phyloP scores from a whole-genome alignment of 2,888 invertebrate genomes.

The Coremacera marginata region DNA sequence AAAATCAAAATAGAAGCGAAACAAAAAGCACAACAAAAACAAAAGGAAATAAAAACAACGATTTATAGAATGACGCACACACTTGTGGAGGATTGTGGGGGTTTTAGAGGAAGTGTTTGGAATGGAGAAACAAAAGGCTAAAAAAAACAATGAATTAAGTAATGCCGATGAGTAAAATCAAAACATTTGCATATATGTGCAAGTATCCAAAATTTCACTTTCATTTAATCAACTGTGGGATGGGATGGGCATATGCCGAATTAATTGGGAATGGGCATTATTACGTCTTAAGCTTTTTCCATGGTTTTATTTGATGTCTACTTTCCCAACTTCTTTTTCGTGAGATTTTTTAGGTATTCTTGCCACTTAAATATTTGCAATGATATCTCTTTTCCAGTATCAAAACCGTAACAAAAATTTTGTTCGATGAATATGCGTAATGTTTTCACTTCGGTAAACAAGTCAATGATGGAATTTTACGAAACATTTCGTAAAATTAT shows the following conservation, averaged over 20 bases:
- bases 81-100: constrained; percentile 55
- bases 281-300: constrained; percentile 11
- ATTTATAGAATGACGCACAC: constrained; percentile 64
- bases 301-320: not conserved
- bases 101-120: not conserved
- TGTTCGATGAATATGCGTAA: too few species aligned
- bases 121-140: not conserved
- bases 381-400: too few species aligned
- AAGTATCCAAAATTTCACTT: constrained; percentile 40
- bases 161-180: not conserved
- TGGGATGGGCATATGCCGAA: not conserved
- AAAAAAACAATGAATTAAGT: not conserved
- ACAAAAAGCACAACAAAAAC: constrained; percentile 46
- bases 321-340: not conserved
- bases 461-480: too few species aligned
- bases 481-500: too few species aligned
- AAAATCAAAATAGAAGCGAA: constrained; percentile 36
- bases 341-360: too few species aligned
- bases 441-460: too few species aligned
- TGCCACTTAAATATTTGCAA: too few species aligned
- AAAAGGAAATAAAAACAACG: constrained; percentile 53
- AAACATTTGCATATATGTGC: constrained; percentile 15
- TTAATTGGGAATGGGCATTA: not conserved
- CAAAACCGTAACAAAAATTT: too few species aligned
- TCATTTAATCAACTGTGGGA: not conserved